Percentiles rank a stretch among this genome's conserved stretches.
These are phyloP conservation scores for Ctenoplectra terminalis DNA, from an alignment of 1,140 invertebrate species.

Conservation along the genomic window DNA sequence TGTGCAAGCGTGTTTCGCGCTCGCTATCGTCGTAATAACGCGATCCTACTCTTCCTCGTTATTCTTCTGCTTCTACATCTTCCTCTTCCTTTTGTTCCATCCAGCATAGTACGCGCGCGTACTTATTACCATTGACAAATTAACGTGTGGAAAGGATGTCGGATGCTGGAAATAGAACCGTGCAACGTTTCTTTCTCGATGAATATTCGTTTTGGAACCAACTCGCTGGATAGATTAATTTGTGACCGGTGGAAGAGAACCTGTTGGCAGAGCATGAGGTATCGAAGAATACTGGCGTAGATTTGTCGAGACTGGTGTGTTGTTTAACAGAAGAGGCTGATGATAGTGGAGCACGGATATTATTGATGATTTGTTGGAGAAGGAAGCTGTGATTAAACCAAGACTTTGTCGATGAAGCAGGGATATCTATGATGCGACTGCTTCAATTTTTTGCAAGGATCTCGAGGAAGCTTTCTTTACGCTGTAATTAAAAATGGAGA, in stretches of 20 bases:
- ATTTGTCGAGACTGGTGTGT: background rate
- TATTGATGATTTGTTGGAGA: constrained; percentile 7
- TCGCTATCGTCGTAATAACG: background rate
- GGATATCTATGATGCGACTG: background rate
- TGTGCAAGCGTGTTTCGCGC: background rate
- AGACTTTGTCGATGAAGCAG: background rate
- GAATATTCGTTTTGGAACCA: constrained; percentile 19
- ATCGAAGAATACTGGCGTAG: background rate
- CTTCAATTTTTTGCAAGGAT: background rate
- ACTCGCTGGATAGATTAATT: constrained; percentile 17
- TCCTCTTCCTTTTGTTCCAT: background rate
- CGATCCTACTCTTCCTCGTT: background rate
- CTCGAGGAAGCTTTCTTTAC: background rate
- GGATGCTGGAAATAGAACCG: background rate
- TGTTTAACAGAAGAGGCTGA: constrained; percentile 6
- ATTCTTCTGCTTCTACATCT: background rate
- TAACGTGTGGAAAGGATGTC: background rate
- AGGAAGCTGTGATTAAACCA: constrained; percentile 18
- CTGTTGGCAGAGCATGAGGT: background rate
- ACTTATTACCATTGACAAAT: constrained; percentile 31
- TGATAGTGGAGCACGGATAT: constrained; percentile 7
- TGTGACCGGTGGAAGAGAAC: background rate
- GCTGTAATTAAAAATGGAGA: too few species aligned
- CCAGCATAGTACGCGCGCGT: background rate
- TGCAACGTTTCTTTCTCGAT: constrained; percentile 2